Conservation (phyloP, 2,888 invertebrate genomes). For the Andricus quercusramuli region DNA sequence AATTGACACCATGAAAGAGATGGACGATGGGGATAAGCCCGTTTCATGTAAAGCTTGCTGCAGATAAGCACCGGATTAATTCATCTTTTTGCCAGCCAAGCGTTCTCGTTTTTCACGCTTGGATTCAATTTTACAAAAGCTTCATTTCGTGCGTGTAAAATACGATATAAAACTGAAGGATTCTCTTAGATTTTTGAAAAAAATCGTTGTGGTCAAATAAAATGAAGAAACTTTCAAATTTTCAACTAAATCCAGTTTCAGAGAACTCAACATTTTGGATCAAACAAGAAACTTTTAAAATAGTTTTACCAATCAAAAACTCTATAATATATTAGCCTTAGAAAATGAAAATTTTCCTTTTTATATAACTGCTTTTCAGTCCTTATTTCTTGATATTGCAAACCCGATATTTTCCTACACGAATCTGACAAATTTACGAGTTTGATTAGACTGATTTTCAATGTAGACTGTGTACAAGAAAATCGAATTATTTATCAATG, state of each 20-base stretch:
- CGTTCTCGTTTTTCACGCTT: constrained; percentile 37
- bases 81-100: constrained; percentile 27
- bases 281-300: too few relatives aligned
- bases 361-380: too few relatives aligned
- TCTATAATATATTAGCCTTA: too few relatives aligned
- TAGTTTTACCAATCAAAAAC: too few relatives aligned
- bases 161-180: constrained; percentile 20
- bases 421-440: too few relatives aligned
- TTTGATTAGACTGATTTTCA: too few relatives aligned
- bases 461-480: too few relatives aligned
- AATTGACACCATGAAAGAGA: constrained; percentile 36
- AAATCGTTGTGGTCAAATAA: not conserved
- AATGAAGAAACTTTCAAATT: not conserved
- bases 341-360: too few relatives aligned
- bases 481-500: too few relatives aligned
- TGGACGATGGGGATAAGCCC: constrained; percentile 24
- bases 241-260: not conserved
- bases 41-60: constrained; percentile 32
- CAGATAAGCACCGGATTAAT: constrained; percentile 40
- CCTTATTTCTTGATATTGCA: too few relatives aligned
- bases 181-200: not conserved
- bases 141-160: not conserved
- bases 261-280: too few relatives aligned
- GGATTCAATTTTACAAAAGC: constrained; percentile 37
- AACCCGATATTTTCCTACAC: too few relatives aligned